Evolutionary conservation across 2,797 vertebrate species (phyloP).

Genomic region (Morus bassanus): DNA sequence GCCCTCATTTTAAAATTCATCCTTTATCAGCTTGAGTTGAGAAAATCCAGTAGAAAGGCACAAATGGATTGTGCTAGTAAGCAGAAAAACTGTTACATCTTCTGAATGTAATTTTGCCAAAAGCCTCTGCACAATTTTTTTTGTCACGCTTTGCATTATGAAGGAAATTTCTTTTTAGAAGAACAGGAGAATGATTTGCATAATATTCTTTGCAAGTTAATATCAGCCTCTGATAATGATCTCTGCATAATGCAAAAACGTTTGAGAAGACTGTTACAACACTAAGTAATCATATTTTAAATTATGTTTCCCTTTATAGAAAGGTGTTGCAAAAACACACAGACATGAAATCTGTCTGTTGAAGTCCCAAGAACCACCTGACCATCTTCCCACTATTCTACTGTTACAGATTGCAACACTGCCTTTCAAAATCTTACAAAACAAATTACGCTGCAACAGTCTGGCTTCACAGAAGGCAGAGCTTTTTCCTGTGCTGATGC

Average conservation of each 20-base stretch:
- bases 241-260: constrained; percentile 59
- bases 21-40: constrained; percentile 52
- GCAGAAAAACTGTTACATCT: constrained; percentile 72
- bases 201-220: constrained; percentile 77
- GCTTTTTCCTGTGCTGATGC: constrained; percentile 24
- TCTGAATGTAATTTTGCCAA: constrained; percentile 71
- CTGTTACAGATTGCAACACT: constrained; percentile 69
- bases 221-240: constrained; percentile 76
- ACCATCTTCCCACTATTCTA: constrained; percentile 68
- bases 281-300: constrained; percentile 81
- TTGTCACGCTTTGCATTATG: constrained; percentile 69
- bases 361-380: constrained; percentile 74
- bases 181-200: constrained; percentile 72
- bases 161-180: constrained; percentile 70
- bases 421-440: constrained; percentile 63
- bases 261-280: constrained; percentile 77
- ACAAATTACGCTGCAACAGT: constrained; percentile 58
- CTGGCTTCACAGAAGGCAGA: constrained; percentile 53
- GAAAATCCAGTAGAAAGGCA: constrained; percentile 64
- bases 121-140: constrained; percentile 69
- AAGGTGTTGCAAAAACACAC: constrained; percentile 80
- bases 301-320: constrained; percentile 81
- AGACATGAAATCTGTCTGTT: constrained; percentile 74
- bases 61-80: constrained; percentile 72
- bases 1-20: constrained; percentile 46